phyloP scores from a whole-genome alignment of 1,140 invertebrate genomes.

The Drosophila nikananu region DNA sequence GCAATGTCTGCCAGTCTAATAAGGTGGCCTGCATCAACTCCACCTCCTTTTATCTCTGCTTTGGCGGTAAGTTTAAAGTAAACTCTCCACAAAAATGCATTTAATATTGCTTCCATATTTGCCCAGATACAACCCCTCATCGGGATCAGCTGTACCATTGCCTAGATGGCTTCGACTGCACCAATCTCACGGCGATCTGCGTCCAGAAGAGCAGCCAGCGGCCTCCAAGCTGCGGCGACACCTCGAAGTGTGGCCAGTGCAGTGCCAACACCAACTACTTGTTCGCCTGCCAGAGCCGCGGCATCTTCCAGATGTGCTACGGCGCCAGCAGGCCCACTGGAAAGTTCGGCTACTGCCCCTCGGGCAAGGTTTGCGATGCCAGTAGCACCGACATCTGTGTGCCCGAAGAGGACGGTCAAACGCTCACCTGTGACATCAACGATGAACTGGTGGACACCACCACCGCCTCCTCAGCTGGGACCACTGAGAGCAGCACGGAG shows the following conservation, averaged over 20 bases:
- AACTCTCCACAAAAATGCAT: neutral
- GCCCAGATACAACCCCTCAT: conserved; percentile 47
- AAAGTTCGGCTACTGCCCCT: conserved; percentile 63
- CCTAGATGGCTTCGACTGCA: conserved; percentile 72
- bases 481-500: conserved; percentile 12
- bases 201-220: conserved; percentile 67
- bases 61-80: conserved; percentile 56
- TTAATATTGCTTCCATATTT: neutral
- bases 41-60: conserved; percentile 77
- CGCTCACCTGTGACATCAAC: conserved; percentile 66
- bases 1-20: conserved; percentile 77
- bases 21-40: conserved; percentile 78
- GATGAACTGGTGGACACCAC: conserved; percentile 55
- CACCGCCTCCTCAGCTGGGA: conserved; percentile 5
- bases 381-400: conserved; percentile 68
- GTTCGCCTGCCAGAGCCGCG: conserved; percentile 73
- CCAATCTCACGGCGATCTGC: conserved; percentile 67
- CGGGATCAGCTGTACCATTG: conserved; percentile 66
- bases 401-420: neutral
- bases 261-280: conserved; percentile 71
- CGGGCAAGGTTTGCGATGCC: conserved; percentile 69
- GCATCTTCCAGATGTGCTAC: conserved; percentile 80
- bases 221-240: conserved; percentile 73
- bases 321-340: conserved; percentile 68
- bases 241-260: conserved; percentile 72